phyloP scores from a whole-genome alignment of 92 coral and sea anemone species.

The Montipora capitata region DNA sequence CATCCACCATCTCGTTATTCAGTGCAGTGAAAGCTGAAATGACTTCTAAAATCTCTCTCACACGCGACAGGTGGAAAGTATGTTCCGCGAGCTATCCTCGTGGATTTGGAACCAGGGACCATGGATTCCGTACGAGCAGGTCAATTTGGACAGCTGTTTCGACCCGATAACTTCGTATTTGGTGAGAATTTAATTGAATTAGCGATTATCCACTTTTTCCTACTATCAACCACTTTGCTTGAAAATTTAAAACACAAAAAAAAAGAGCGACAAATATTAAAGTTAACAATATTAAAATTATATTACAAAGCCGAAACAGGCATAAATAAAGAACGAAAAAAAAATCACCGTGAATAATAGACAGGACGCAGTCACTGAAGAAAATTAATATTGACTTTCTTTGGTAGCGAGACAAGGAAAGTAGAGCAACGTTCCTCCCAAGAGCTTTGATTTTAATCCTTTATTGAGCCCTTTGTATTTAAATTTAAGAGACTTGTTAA shows the following conservation, averaged over 20 bases:
- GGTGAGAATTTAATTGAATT: constrained; percentile 60
- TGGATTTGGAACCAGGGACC: constrained; percentile 95
- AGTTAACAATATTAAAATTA: background rate
- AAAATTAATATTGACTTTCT: too few species aligned
- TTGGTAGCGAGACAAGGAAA: too few species aligned
- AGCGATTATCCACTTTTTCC: background rate
- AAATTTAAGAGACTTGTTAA: background rate
- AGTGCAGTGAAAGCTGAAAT: background rate
- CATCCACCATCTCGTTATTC: background rate
- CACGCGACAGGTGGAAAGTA: constrained; percentile 82
- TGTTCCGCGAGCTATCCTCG: constrained; percentile 92
- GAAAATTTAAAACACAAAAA: background rate
- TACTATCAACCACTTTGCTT: background rate
- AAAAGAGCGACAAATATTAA: background rate
- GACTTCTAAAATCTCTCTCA: background rate
- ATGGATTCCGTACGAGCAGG: constrained; percentile 95
- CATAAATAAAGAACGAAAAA: background rate
- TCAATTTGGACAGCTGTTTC: constrained; percentile 89
- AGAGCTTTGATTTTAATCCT: background rate
- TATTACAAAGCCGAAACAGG: background rate
- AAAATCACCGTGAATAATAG: too few species aligned
- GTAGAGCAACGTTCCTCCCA: background rate
- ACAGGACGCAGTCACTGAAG: too few species aligned
- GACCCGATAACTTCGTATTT: constrained; percentile 94
- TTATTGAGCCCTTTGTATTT: background rate